Evolutionary conservation across 1,140 invertebrate species (phyloP), one percentile per base, ranked within the genome.

Genomic region (Papilio helenus): DNA sequence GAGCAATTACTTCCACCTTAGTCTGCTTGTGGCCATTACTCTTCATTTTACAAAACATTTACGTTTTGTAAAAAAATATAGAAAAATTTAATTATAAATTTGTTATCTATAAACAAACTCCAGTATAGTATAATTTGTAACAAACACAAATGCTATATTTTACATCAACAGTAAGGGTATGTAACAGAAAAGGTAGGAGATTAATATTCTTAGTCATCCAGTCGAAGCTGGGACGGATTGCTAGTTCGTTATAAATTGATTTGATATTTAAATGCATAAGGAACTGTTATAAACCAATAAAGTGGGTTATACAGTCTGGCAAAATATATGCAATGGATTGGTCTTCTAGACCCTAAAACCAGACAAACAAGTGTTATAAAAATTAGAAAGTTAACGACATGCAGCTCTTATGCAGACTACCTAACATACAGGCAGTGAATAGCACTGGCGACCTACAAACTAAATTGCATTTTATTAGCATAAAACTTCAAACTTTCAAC

Each of bases 381-480:
- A 93, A 92, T 94, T 93, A 93, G 91, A 94, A 94, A 93, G 92
- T 93, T 88, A 89, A 90, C 89, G 87, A 90, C 85, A 91, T 90
- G 88, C 88, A 93, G 84, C 82, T 93, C 83, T 88, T 93, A 85
- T 90, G 88, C 87, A 93, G 88, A 90, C 90, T 92, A 86, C 84
- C 83, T 84, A 87, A 89, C 85, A 87, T 87, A 86, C 85, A 86
- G 55, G n/a, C 76, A 77, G 76, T 61, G 74, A 58, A 77, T 77
- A 77, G 55, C 81, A 86, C 80, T 84, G 89, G 87, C 88, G 92
- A 94, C 92, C 92, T 91, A 93, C 90, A 87, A 93, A 93, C 86
- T 83, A 92, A 90, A 92, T 90, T 93, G 92, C 91, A 94, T 92
- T 93, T 92, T 94, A 94, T 93, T 93, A 92, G 88, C 90, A 91